These are phyloP conservation scores for Coleophora flavipennella DNA, from an alignment of 2,888 invertebrate species.

Conservation along the genomic window DNA sequence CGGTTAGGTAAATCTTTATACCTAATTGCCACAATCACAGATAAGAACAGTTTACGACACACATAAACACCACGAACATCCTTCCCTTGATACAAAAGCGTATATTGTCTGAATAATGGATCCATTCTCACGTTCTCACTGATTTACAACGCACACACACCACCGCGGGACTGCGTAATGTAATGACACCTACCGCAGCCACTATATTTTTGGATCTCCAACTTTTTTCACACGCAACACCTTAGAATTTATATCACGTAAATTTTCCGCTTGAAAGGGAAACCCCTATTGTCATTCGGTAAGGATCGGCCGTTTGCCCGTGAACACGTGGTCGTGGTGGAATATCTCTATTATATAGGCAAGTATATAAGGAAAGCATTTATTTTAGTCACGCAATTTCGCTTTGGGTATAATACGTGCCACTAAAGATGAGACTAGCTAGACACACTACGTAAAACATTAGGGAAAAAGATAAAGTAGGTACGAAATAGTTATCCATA, in stretches of 20 bases:
- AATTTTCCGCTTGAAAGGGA: slow-evolving; percentile 71
- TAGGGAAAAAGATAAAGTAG: too few species aligned
- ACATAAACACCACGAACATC: slow-evolving; percentile 13
- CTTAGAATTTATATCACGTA: slow-evolving; percentile 70
- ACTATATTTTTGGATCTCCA: slow-evolving; percentile 61
- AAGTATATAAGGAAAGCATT: slow-evolving; percentile 45
- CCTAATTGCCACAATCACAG: too few species aligned
- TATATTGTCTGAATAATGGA: slow-evolving; percentile 58
- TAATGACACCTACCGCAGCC: slow-evolving; percentile 68
- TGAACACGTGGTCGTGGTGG: slow-evolving; percentile 69
- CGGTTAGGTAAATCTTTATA: too few species aligned
- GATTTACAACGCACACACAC: slow-evolving; percentile 59
- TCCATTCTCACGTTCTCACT: slow-evolving; percentile 59
- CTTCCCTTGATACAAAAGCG: slow-evolving; percentile 4
- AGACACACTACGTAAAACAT: too few species aligned
- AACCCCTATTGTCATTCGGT: slow-evolving; percentile 66
- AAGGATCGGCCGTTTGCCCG: slow-evolving; percentile 57
- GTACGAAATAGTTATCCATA: too few species aligned
- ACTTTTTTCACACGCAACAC: slow-evolving; percentile 67
- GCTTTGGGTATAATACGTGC: slow-evolving; percentile 41
- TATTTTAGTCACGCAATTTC: slow-evolving; percentile 67
- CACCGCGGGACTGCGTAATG: slow-evolving; percentile 59
- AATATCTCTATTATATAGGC: slow-evolving; percentile 41
- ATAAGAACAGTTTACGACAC: too few species aligned
- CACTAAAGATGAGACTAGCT: too few species aligned